Conservation (phyloP, 1,140 invertebrate genomes). For the Pollicipes pollicipes region DNA sequence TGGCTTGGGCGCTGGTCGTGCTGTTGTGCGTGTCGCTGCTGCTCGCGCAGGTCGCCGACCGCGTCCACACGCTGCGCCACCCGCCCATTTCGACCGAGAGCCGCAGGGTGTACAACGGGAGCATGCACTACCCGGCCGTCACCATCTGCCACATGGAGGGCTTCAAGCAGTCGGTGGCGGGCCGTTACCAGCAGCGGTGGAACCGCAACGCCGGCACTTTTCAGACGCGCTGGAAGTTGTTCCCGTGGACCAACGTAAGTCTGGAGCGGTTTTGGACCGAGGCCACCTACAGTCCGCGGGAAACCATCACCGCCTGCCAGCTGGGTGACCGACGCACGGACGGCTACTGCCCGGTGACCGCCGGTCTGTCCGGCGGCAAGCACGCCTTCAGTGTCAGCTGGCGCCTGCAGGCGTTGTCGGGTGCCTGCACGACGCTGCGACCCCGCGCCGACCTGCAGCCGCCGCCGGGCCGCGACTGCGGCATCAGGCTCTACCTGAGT, state of each 20-base stretch:
- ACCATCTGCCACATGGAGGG: background rate
- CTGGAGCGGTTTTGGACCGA: background rate
- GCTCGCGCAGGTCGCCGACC: background rate
- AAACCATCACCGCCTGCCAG: background rate
- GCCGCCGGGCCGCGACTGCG: too few relatives aligned
- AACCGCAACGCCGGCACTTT: background rate
- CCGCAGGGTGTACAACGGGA: background rate
- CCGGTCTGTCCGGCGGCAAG: background rate
- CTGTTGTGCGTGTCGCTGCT: background rate
- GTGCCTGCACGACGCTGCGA: background rate
- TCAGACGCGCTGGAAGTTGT: background rate
- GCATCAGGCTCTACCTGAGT: background rate
- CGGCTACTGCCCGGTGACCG: background rate
- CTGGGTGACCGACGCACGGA: background rate
- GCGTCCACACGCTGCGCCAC: background rate
- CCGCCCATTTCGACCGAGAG: background rate
- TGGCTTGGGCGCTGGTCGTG: background rate
- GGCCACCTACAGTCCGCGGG: background rate
- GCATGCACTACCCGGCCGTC: background rate
- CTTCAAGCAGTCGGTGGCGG: background rate
- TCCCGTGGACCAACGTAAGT: background rate
- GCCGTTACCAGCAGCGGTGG: background rate
- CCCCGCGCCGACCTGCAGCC: background rate
- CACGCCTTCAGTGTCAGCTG: background rate
- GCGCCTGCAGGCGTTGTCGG: background rate